Percentiles rank a stretch among this genome's conserved stretches.
These are phyloP conservation scores for Psylliodes chrysocephalus DNA, from an alignment of 2,888 invertebrate species.

Conservation along the genomic window DNA sequence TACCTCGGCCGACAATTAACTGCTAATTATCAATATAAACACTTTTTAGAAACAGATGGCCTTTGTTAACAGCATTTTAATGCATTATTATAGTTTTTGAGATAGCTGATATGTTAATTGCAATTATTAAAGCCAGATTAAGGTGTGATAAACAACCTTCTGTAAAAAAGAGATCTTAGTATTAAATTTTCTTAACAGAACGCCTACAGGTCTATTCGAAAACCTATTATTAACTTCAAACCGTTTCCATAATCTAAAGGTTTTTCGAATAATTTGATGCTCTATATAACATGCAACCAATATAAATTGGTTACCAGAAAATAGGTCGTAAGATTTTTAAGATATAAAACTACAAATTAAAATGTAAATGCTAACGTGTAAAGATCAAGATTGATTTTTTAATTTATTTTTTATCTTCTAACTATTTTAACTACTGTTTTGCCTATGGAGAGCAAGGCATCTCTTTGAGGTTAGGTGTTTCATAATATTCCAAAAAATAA, in stretches of 20 bases:
- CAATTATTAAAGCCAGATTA: not conserved
- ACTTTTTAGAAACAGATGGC: not conserved
- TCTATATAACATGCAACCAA: no score
- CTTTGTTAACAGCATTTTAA: not conserved
- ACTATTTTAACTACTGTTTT: no score
- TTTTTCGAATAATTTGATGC: not conserved
- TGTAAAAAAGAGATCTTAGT: not conserved
- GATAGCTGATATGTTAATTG: conserved; percentile 1
- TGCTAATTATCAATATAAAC: not conserved
- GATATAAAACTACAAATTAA: no score
- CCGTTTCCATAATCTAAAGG: conserved; percentile 6
- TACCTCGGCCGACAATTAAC: not conserved
- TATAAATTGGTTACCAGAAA: not conserved
- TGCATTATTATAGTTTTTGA: not conserved
- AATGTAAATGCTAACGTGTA: no score
- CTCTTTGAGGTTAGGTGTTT: no score
- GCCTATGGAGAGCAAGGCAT: no score
- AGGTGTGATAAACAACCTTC: conserved; percentile 6
- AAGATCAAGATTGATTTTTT: no score
- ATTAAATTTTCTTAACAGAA: conserved; percentile 2
- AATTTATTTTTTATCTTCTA: no score
- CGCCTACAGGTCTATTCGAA: not conserved
- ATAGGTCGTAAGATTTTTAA: no score
- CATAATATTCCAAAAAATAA: no score
- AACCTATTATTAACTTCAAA: conserved; percentile 3